These are phyloP conservation scores for Gymnocephalus cernua DNA, from an alignment of 2,113 vertebrate species.

Conservation along the genomic window DNA sequence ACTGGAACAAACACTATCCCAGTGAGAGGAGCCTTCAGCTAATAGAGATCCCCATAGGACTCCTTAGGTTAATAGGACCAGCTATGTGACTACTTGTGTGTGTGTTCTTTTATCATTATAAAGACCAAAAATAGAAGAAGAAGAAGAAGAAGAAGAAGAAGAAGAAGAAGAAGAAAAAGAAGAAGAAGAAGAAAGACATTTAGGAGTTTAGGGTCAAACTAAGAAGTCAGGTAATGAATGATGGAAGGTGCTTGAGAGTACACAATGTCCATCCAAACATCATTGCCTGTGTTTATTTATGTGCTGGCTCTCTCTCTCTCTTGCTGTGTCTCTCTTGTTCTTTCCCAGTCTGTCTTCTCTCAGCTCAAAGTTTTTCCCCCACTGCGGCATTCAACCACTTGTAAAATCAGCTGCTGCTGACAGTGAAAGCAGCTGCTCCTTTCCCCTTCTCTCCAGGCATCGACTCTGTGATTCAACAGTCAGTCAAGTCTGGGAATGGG, in stretches of 20 bases:
- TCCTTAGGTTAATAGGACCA: constrained; percentile 71
- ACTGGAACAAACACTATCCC: constrained; percentile 75
- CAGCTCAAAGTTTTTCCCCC: constrained; percentile 47
- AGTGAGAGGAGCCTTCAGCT: constrained; percentile 61
- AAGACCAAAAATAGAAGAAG: constrained; percentile 34
- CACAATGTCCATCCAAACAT: constrained; percentile 25
- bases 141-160: constrained; percentile 6
- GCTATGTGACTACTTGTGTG: constrained; percentile 36
- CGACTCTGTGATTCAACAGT: constrained; percentile 67
- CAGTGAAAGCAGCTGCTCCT: constrained; percentile 55
- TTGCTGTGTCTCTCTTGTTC: constrained; percentile 6
- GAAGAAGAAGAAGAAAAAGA: constrained; percentile 35
- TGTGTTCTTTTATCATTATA: constrained; percentile 26
- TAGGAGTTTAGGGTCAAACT: constrained; percentile 29
- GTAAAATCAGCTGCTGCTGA: constrained; percentile 68
- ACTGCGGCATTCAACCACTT: constrained; percentile 52
- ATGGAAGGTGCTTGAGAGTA: constrained; percentile 1
- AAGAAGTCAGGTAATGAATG: constrained; percentile 21
- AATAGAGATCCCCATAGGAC: constrained; percentile 64
- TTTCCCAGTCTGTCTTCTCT: constrained; percentile 12
- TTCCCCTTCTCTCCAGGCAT: constrained; percentile 46
- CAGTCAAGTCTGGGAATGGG: constrained; percentile 57
- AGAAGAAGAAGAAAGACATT: constrained; percentile 40
- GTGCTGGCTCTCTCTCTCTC: constrained; percentile 7
- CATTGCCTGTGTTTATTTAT: constrained; percentile 32